Evolutionary conservation across 2,113 vertebrate species (phyloP).

Genomic region (Haplotaxodon microlepis): DNA sequence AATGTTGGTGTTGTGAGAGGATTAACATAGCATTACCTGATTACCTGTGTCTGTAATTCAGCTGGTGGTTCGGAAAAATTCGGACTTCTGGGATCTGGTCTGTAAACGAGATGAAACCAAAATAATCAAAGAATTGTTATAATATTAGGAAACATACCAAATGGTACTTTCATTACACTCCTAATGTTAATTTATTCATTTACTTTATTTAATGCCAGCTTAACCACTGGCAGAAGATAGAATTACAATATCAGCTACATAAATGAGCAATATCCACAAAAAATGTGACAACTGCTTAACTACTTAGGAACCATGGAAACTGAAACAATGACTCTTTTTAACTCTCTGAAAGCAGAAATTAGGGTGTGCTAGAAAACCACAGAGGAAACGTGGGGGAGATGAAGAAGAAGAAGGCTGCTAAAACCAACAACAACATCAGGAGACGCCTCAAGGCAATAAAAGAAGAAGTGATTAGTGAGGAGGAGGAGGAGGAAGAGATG

Average conservation of each 20-base stretch:
- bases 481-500: constrained; percentile 1
- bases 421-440: not conserved
- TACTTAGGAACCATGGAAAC: not conserved
- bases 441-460: not conserved
- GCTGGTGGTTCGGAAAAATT: not conserved
- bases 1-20: not conserved
- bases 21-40: not conserved
- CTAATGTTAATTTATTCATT: not conserved
- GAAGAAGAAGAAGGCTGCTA: not conserved
- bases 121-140: not conserved
- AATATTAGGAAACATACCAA: not conserved
- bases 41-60: not conserved
- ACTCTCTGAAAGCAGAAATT: not conserved
- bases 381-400: not conserved
- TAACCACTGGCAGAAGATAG: not conserved
- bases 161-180: not conserved
- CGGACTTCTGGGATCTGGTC: not conserved
- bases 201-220: not conserved
- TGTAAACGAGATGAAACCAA: not conserved
- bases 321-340: not conserved
- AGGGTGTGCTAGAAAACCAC: not conserved
- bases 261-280: not conserved
- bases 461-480: not conserved
- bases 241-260: not conserved
- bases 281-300: not conserved